Conservation (phyloP, 2,113 vertebrate species). For the Upupa epops region DNA sequence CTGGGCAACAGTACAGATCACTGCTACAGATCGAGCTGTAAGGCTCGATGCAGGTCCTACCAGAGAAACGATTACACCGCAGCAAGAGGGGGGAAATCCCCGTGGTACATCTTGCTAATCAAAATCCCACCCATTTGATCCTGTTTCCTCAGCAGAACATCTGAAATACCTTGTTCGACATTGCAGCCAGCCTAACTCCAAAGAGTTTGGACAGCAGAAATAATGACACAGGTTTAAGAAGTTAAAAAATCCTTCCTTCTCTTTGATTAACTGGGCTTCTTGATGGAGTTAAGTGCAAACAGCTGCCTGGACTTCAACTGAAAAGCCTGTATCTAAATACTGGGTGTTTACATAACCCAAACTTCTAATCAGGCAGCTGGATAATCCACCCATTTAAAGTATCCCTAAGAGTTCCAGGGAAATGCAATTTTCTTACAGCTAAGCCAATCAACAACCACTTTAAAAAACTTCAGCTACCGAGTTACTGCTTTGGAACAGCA, state of each 20-base stretch:
- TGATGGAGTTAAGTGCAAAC: slow-evolving; percentile 82
- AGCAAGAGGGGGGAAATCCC: slow-evolving; percentile 45
- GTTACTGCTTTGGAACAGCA: slow-evolving; percentile 53
- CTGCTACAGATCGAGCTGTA: slow-evolving; percentile 30
- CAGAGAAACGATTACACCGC: slow-evolving; percentile 62
- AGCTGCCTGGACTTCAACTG: slow-evolving; percentile 80
- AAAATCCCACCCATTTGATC: slow-evolving; percentile 50
- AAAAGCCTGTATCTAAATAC: slow-evolving; percentile 83
- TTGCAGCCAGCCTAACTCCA: slow-evolving; percentile 65
- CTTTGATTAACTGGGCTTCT: slow-evolving; percentile 82
- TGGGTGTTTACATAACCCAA: slow-evolving; percentile 82
- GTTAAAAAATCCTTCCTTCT: slow-evolving; percentile 78
- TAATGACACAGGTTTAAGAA: slow-evolving; percentile 76
- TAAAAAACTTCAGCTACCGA: slow-evolving; percentile 61
- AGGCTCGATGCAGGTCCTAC: slow-evolving; percentile 59
- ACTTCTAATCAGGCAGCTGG: slow-evolving; percentile 82
- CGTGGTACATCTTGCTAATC: slow-evolving; percentile 48
- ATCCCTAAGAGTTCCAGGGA: slow-evolving; percentile 79
- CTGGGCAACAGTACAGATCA: slow-evolving; percentile 37
- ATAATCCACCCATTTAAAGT: slow-evolving; percentile 82
- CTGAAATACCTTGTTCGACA: slow-evolving; percentile 57
- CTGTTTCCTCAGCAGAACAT: slow-evolving; percentile 58
- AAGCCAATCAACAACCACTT: slow-evolving; percentile 75
- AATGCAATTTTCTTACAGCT: slow-evolving; percentile 79
- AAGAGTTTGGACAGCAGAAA: slow-evolving; percentile 73